Base-by-base conservation (phyloP, 2,888 invertebrate genomes). In the Dryomyza anilis region DNA sequence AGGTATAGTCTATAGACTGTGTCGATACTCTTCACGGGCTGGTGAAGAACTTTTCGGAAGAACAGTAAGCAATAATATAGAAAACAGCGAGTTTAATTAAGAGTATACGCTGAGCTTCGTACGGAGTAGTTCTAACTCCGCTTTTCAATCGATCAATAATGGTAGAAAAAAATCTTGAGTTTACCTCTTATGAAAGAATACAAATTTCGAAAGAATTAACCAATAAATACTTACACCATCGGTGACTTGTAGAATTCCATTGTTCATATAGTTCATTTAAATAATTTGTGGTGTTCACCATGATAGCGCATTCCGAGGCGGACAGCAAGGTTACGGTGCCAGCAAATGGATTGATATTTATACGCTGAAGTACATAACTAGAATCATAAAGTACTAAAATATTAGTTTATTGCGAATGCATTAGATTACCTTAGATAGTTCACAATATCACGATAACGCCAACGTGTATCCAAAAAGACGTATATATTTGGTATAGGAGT, bases 291-390 rank as follows among this genome's bases (percentile, higher is more conserved):
- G 86, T 86, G 70, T 90, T 88, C 1, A 91, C 84, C 46, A 92
- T 85, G 8, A 87, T 66, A 27, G 79, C 81, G 55, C 89, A 89
- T 79, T 89, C 87, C 62, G 84, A 85, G 0, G 89, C 91, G 69
- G 86, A 89, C 4, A 92, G 81, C 25, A 93, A 71, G 0, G 90
- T 91, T 16, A 89, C 86, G 69, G 87, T 88, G 65, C 91, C 90
- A 50, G 89, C 90, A 74, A 85, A 90, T 67, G 86, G 89, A 72
- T 87, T 87, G 10, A 93, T 86, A 75, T 91, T 89, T 23, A 90
- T 83, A 53, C 85, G 84, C 58, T 90, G 87, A 30, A 90, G 76
- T 1, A 91, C 81, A 71, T 83, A 82, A 14, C 86, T 87, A 55
- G 8, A 46, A 10, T 14, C 3, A 1, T 33, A 39, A 23, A 16